Evolutionary conservation across 2,888 invertebrate species (phyloP).

Genomic region (Melipona beecheii): DNA sequence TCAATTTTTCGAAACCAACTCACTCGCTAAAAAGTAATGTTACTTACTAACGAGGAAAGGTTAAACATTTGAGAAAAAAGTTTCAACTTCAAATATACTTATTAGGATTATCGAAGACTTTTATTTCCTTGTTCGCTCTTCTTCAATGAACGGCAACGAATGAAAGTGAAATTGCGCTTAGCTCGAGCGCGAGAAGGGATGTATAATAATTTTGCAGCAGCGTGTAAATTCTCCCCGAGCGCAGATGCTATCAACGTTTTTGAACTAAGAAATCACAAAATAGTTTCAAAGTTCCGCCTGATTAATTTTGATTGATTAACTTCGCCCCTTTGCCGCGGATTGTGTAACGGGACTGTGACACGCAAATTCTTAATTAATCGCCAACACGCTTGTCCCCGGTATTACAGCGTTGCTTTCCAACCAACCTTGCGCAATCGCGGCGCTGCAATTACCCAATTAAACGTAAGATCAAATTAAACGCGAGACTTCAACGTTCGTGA

Average conservation of each 20-base stretch:
- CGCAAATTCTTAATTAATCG: constrained; percentile 7
- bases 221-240: constrained; percentile 6
- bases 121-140: not conserved
- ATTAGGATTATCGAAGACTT: too few relatives aligned
- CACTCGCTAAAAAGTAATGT: too few relatives aligned
- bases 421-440: too few relatives aligned
- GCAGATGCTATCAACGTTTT: constrained; percentile 6
- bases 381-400: not conserved
- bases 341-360: not conserved
- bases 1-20: too few relatives aligned
- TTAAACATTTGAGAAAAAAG: too few relatives aligned
- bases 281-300: constrained; percentile 9
- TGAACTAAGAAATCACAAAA: constrained; percentile 15
- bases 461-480: too few relatives aligned
- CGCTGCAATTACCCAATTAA: too few relatives aligned
- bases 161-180: not conserved
- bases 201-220: not conserved
- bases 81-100: too few relatives aligned
- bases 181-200: not conserved
- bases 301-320: constrained; percentile 40
- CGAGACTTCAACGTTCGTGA: too few relatives aligned
- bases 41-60: too few relatives aligned
- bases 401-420: too few relatives aligned
- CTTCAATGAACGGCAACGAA: not conserved
- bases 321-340: not conserved